Percentiles rank a stretch among this genome's conserved stretches.
phyloP scores from a whole-genome alignment of 2,113 vertebrate genomes.

The Actinemys pallida region DNA sequence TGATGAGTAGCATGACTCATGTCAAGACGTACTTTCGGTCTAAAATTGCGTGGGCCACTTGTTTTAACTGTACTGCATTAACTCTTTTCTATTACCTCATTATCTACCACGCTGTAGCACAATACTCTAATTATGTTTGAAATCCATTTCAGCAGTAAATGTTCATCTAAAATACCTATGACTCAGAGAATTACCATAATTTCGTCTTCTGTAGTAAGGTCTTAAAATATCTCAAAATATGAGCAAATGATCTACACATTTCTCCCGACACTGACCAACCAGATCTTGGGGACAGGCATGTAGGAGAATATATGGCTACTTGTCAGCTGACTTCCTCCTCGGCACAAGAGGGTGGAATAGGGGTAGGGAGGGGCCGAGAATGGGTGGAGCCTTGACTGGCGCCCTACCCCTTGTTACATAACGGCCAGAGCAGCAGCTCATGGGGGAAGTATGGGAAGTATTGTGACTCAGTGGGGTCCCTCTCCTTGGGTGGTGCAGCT shows the following conservation, averaged over 20 bases:
- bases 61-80: constrained; percentile 44
- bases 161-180: constrained; percentile 51
- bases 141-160: constrained; percentile 22
- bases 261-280: not conserved
- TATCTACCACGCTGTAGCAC: not conserved
- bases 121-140: constrained; percentile 31
- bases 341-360: constrained; percentile 27
- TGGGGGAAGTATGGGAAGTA: constrained; percentile 1
- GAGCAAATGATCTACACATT: constrained; percentile 28
- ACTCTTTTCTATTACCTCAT: constrained; percentile 27
- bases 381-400: constrained; percentile 32
- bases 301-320: constrained; percentile 49
- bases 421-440: not conserved
- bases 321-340: constrained; percentile 44
- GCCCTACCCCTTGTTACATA: constrained; percentile 15
- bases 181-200: constrained; percentile 53
- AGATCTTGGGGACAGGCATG: not conserved
- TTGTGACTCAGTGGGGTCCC: not conserved
- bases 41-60: constrained; percentile 52
- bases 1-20: not conserved
- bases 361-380: constrained; percentile 7
- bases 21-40: constrained; percentile 42
- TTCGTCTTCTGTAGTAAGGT: not conserved
- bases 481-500: not conserved
- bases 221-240: constrained; percentile 33